Percentiles rank a stretch among this genome's conserved stretches.
These are phyloP conservation scores for Lepus americanus DNA, from an alignment of 2,113 vertebrate genomes.

Conservation along the genomic window DNA sequence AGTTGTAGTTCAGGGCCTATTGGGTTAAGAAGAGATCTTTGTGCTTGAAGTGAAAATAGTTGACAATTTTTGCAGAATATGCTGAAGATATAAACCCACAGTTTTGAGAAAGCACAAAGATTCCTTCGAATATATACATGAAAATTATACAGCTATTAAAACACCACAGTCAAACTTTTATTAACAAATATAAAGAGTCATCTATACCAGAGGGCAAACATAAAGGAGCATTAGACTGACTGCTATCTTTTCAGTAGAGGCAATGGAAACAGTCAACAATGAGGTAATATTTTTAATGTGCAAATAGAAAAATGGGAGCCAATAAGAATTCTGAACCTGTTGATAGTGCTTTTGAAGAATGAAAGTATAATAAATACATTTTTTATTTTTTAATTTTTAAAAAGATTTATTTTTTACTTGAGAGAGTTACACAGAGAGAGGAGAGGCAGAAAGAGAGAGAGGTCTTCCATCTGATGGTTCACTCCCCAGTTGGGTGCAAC, in stretches of 20 bases:
- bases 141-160: background rate
- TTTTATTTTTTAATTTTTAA: background rate
- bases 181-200: background rate
- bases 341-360: background rate
- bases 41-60: background rate
- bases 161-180: background rate
- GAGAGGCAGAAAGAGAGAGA: too few species aligned
- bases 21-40: background rate
- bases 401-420: too few species aligned
- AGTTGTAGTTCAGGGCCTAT: background rate
- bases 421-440: too few species aligned
- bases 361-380: background rate
- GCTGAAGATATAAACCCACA: background rate
- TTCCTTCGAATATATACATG: background rate
- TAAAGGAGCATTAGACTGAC: background rate
- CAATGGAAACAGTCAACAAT: background rate
- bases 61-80: background rate
- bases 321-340: background rate
- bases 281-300: background rate
- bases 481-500: too few species aligned
- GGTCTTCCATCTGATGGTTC: too few species aligned
- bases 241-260: background rate
- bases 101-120: background rate
- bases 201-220: background rate
- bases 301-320: background rate